phyloP scores from a whole-genome alignment of 2,797 vertebrate genomes.

The Sebastes minor region DNA sequence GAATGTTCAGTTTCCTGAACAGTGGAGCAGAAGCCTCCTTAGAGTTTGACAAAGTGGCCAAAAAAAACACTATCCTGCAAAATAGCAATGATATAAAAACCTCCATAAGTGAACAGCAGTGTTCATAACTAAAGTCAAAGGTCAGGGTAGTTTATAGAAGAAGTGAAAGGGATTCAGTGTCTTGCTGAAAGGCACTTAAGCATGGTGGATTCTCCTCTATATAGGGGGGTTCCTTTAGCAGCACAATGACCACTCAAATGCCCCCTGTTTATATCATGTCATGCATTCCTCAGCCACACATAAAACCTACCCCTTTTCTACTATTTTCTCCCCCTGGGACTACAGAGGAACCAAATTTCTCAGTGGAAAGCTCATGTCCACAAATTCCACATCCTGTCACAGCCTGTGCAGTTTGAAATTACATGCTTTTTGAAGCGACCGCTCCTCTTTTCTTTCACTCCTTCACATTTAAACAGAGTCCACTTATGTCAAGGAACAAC shows the following conservation, averaged over 20 bases:
- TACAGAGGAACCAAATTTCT: slow-evolving; percentile 56
- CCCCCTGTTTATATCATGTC: slow-evolving; percentile 19
- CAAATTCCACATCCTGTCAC: slow-evolving; percentile 82
- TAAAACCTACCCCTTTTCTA: not conserved
- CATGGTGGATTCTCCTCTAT: not conserved
- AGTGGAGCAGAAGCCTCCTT: too few species aligned
- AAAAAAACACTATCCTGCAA: not conserved
- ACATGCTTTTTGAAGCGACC: slow-evolving; percentile 54
- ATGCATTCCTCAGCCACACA: slow-evolving; percentile 20
- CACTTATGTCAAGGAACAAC: not conserved
- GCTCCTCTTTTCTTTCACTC: slow-evolving; percentile 13
- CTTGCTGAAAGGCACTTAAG: slow-evolving; percentile 22
- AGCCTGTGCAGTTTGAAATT: slow-evolving; percentile 77
- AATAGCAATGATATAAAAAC: not conserved
- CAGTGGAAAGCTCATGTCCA: slow-evolving; percentile 56
- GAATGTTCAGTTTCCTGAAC: too few species aligned
- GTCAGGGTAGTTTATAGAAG: not conserved
- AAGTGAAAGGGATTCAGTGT: not conserved
- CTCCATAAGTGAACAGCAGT: not conserved
- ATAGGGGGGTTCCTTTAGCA: not conserved
- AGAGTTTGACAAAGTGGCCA: too few species aligned
- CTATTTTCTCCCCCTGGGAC: slow-evolving; percentile 39
- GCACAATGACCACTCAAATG: not conserved
- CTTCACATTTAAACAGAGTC: not conserved
- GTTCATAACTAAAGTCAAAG: slow-evolving; percentile 10